These are phyloP conservation scores for Ptiloglossa arizonensis DNA, from an alignment of 1,140 invertebrate species.

Conservation along the genomic window DNA sequence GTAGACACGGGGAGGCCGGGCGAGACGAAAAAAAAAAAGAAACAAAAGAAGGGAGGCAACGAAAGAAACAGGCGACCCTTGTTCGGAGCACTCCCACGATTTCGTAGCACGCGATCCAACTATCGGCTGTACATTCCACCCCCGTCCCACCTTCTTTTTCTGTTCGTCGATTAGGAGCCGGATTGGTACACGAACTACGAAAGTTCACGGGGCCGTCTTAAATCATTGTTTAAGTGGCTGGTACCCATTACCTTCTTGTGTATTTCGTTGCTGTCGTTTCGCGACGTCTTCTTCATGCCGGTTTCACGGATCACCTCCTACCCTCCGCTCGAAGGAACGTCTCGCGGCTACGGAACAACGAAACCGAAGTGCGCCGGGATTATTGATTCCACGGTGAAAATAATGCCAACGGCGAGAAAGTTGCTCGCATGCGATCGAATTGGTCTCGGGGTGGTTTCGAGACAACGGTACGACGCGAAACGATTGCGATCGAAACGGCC, in stretches of 20 bases:
- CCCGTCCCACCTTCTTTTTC: conserved; percentile 9
- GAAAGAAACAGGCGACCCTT: conserved; percentile 55
- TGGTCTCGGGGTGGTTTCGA: not conserved
- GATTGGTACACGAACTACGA: conserved; percentile 37
- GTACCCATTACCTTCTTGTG: conserved; percentile 58
- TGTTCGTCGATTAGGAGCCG: conserved; percentile 28
- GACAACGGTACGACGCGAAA: not conserved
- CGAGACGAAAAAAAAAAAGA: no score
- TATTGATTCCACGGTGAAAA: conserved; percentile 47
- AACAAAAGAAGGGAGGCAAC: not conserved
- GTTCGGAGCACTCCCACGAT: conserved; percentile 60
- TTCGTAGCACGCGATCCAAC: conserved; percentile 66
- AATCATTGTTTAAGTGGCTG: conserved; percentile 66
- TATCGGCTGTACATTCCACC: conserved; percentile 45
- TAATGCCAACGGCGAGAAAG: conserved; percentile 40
- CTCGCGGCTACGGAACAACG: conserved; percentile 52
- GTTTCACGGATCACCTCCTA: conserved; percentile 24
- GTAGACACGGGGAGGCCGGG: not conserved
- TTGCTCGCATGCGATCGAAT: conserved; percentile 41
- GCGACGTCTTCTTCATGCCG: conserved; percentile 50
- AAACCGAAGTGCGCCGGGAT: conserved; percentile 25
- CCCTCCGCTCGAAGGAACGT: not conserved
- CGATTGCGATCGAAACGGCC: not conserved
- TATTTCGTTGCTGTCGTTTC: conserved; percentile 27
- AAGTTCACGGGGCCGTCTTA: conserved; percentile 49